A percentile compares a stretch with the other conserved stretches of the same genome.
Evolutionary conservation across 2,113 vertebrate species (phyloP).

Genomic region (Thalassoma bifasciatum): DNA sequence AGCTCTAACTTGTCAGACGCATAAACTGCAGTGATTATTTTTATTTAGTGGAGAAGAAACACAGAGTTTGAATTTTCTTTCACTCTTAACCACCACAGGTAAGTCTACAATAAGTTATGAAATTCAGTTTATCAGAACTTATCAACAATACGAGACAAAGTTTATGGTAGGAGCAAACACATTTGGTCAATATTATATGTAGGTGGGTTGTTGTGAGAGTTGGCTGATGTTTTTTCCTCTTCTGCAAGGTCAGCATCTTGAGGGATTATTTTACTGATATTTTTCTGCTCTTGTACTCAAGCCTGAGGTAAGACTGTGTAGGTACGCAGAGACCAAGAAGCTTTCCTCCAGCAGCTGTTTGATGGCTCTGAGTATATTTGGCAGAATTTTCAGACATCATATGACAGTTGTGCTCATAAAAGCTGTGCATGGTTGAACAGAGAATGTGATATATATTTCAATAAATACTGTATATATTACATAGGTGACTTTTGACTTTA

Average conservation of each 20-base stretch:
- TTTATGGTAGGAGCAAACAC: not conserved
- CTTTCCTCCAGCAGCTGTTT: not conserved
- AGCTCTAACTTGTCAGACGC: not conserved
- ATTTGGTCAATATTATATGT: not conserved
- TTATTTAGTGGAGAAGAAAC: not conserved
- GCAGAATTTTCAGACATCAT: not conserved
- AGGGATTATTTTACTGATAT: not conserved
- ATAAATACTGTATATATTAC: conserved; percentile 23
- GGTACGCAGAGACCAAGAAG: not conserved
- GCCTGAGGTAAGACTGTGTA: conserved; percentile 3
- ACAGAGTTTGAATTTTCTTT: not conserved
- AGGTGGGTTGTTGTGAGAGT: conserved; percentile 27
- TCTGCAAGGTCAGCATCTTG: conserved; percentile 12
- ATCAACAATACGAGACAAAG: not conserved
- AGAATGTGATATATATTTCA: conserved; percentile 28
- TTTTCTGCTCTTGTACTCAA: not conserved
- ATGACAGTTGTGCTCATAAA: conserved; percentile 3
- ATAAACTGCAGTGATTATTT: not conserved
- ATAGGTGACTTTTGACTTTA: conserved; percentile 45
- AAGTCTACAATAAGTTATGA: not conserved
- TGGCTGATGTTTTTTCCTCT: not conserved
- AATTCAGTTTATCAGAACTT: not conserved
- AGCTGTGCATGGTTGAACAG: not conserved
- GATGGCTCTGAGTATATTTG: not conserved
- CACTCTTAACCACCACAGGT: not conserved